Base-by-base conservation (phyloP, 2,797 vertebrate genomes). In the Hozukius guyotensis region DNA sequence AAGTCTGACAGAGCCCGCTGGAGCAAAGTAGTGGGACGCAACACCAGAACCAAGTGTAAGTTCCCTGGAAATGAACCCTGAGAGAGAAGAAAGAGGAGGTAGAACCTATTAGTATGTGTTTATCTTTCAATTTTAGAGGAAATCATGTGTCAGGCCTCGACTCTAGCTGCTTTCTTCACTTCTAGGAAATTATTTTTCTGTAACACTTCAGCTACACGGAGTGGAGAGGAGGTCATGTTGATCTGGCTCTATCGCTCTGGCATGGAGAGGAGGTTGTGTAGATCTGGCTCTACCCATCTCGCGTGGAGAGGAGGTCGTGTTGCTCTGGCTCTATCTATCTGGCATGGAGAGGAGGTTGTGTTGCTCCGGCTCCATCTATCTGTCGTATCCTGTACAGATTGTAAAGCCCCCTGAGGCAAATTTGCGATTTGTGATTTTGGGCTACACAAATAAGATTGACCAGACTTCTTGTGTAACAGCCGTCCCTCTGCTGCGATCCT, bases 1-100 rank as follows among this genome's bases (percentile, higher is more conserved):
- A 99, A 95, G 91, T 99, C 97, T 0, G 97, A 97, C 65, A 99
- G 96, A 31, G 97, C 94, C 87, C 97, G 94, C 91, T 99, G 97
- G 78, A 99, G 89, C 70, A 99, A 92, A 52, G 97, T 96, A 2
- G 95, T 94, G 63, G 98, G 98, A 67, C 97, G 96, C 75, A 99
- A 94, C 75, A 99, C 97, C 1, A 99, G 95, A 87, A 99, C 97
- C 34, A 98, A 95, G 82, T 97, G 95, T 71, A 99, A 93, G 93
- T 96, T 97, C 80, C 96, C 97, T 1, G 97, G 97, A 93, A 99
- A 99, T 49, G 97, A 97, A 20, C 97, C 97, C 98, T 99, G 90
- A 32, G 49, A 14, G 42, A 81, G 11, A 52, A 8, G 13, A 46
- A 16, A 53, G 2, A 38, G 3, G 29, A 42, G 7, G 2, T 14